A percentile compares a stretch with the other conserved stretches of the same genome.
These are phyloP conservation scores for Lemur catta DNA, from an alignment of 2,797 vertebrate species.

Conservation along the genomic window DNA sequence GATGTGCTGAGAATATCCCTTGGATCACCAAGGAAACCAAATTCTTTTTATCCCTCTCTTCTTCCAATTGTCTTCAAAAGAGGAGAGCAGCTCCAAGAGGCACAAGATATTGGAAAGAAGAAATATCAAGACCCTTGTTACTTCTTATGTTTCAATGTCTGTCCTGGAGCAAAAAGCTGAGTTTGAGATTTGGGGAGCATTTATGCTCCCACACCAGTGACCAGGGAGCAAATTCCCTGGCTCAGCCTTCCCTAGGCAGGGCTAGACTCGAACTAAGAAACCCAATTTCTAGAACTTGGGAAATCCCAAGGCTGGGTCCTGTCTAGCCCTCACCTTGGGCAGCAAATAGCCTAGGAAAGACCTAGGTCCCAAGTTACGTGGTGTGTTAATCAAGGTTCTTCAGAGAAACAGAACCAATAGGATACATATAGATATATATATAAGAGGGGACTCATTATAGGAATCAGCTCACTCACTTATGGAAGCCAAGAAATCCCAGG, in stretches of 20 bases:
- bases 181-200: background rate
- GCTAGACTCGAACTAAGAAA: background rate
- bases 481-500: background rate
- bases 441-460: background rate
- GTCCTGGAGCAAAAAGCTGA: background rate
- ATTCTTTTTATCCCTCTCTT: background rate
- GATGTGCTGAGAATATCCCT: background rate
- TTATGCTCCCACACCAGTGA: background rate
- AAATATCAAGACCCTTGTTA: background rate
- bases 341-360: constrained; percentile 3
- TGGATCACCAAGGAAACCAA: background rate
- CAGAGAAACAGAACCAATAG: background rate
- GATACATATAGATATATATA: background rate
- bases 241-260: background rate
- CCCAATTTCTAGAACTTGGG: background rate
- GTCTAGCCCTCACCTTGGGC: background rate
- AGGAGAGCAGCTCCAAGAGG: background rate
- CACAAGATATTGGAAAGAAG: background rate
- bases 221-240: background rate
- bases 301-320: background rate
- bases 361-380: background rate
- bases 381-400: background rate
- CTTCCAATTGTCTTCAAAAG: background rate
- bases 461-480: background rate
- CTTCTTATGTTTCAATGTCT: background rate